A percentile compares a stretch with the other conserved stretches of the same genome.
Conservation (phyloP, 2,113 vertebrate genomes). For the Ancistrus triradiatus region DNA sequence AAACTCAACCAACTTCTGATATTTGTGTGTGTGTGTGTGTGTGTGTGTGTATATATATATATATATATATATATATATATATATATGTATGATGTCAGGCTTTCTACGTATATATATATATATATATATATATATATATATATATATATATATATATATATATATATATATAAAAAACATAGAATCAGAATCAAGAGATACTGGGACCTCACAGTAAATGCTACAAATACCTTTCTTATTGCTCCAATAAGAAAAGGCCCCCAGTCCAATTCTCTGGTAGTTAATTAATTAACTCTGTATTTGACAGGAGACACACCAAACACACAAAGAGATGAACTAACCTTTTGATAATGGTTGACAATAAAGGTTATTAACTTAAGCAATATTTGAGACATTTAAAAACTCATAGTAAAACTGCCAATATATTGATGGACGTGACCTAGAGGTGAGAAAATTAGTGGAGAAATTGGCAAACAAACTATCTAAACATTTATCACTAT, state of each 20-base stretch:
- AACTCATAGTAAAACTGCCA: conserved; percentile 65
- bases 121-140: no score
- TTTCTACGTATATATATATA: no score
- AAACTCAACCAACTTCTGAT: no score
- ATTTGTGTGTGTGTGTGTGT: no score
- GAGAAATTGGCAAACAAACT: not conserved
- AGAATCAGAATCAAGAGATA: conserved; percentile 56
- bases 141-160: no score
- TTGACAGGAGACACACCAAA: conserved; percentile 62
- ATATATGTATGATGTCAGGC: no score
- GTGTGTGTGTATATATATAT: no score
- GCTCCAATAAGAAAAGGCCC: conserved; percentile 59
- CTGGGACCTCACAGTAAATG: conserved; percentile 54
- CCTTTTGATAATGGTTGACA: conserved; percentile 57
- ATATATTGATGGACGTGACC: conserved; percentile 37
- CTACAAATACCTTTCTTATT: conserved; percentile 67
- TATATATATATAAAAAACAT: no score
- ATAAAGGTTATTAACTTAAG: conserved; percentile 49
- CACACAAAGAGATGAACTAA: conserved; percentile 71
- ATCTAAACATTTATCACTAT: no score
- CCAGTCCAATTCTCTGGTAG: conserved; percentile 59
- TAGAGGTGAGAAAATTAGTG: conserved; percentile 6
- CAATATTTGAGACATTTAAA: conserved; percentile 57
- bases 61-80: no score
- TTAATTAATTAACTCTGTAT: conserved; percentile 75